Evolutionary conservation across 2,113 vertebrate genomes (phyloP), one percentile per base, ranked within the genome.

Genomic region (Poeciliopsis prolifica): DNA sequence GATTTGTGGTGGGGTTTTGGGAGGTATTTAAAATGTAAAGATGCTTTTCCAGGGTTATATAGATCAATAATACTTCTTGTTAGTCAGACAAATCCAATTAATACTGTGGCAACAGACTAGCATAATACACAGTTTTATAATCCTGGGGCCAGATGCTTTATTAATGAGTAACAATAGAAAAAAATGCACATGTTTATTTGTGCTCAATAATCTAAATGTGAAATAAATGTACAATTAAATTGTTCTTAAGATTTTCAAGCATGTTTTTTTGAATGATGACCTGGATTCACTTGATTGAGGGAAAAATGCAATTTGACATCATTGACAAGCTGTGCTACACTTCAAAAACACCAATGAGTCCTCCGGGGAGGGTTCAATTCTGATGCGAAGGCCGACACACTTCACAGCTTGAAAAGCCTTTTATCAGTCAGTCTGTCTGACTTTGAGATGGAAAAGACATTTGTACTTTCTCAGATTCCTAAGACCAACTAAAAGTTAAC

Each of bases 361-460:
- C 83, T 82, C 58, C 72, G 90, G 40, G 89, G 88, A 85, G 77
- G 66, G 68, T 42, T 51, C 11, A 51, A 78, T 72, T 88, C 77
- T 87, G 87, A 90, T 85, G 86, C 51, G 13, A 79, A 74, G 84
- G 83, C 78, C 71, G 44, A 80, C 65, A 79, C 81, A 89, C 88
- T 93, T 92, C 90, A 92, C 87, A 92, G 90, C 80, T 77, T 78
- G 80, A 84, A 87, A 92, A 92, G 88, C 88, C 88, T 91, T 93
- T 93, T 91, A 92, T 93, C 89, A 90, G 86, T 87, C 85, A 88
- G 85, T 89, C 65, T 12, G 44, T 72, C 84, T 82, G 82, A 81
- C 82, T 90, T 86, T 90, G 85, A 89, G 74, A 85, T 80, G 26
- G 75, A 62, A 70, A 71, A 28, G 79, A 71, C 64, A 84, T 87